Conservation (phyloP, 2,113 vertebrate species). For the Dasyornis broadbenti region DNA sequence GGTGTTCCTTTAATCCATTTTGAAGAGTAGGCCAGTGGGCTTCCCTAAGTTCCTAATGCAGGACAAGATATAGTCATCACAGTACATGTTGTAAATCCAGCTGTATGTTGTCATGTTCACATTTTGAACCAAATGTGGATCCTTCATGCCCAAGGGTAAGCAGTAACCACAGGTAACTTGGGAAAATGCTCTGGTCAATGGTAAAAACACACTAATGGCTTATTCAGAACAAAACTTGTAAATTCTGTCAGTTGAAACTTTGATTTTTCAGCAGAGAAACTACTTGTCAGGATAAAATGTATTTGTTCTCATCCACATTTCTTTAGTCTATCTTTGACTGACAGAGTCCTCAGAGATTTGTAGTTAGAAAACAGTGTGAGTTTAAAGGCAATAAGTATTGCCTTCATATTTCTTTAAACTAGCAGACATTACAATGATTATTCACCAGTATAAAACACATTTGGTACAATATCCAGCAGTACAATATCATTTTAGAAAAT, state of each 20-base stretch:
- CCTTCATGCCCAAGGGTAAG: not conserved
- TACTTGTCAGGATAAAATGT: not conserved
- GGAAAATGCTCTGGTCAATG: not conserved
- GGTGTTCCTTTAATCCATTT: not conserved
- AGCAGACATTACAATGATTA: not conserved
- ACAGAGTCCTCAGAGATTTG: not conserved
- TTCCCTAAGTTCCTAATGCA: not conserved
- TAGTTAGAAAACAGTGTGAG: not conserved
- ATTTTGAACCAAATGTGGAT: not conserved
- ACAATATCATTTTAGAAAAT: not conserved
- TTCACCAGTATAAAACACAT: not conserved
- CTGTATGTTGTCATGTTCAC: not conserved
- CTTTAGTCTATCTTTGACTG: not conserved
- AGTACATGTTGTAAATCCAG: not conserved
- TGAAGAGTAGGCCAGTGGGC: not conserved
- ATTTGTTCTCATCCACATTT: not conserved
- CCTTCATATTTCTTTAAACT: not conserved
- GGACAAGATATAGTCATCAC: not conserved
- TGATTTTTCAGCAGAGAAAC: not conserved
- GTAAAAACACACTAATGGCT: not conserved
- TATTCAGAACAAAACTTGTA: not conserved
- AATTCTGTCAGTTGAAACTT: not conserved
- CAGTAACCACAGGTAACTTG: not conserved
- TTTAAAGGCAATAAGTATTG: not conserved
- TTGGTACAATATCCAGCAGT: not conserved